Conservation (phyloP, 2,888 invertebrate species). For the Biston stratarius region DNA sequence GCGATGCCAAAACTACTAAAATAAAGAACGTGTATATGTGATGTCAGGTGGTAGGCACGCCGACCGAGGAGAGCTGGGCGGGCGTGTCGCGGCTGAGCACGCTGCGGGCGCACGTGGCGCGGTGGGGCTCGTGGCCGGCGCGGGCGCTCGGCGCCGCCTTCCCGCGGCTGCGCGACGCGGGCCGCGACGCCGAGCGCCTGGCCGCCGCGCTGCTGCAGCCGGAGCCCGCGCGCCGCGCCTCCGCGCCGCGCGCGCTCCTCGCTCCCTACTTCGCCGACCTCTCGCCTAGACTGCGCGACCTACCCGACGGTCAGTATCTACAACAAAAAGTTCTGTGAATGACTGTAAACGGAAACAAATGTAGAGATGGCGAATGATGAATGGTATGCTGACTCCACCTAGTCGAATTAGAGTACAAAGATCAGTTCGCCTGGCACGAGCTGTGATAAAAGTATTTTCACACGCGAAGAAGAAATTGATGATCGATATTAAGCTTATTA, state of each 20-base stretch:
- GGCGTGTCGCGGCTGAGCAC: constrained; percentile 95
- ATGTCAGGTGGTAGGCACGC: constrained; percentile 95
- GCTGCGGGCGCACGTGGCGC: constrained; percentile 89
- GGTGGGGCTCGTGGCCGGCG: constrained; percentile 89
- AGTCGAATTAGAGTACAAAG: too few species aligned
- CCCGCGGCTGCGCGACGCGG: constrained; percentile 95
- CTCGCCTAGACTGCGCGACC: constrained; percentile 94
- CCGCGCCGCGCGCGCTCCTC: constrained; percentile 94
- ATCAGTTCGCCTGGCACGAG: too few species aligned
- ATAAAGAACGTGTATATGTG: too few species aligned
- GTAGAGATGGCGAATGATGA: too few species aligned
- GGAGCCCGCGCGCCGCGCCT: constrained; percentile 94
- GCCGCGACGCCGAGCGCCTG: constrained; percentile 95
- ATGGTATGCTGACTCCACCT: too few species aligned
- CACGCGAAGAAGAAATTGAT: too few species aligned
- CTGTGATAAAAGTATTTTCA: too few species aligned
- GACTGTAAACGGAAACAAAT: too few species aligned
- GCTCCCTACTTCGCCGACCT: constrained; percentile 97
- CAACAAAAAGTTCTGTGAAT: not conserved
- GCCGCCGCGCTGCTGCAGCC: constrained; percentile 94
- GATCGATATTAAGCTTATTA: too few species aligned
- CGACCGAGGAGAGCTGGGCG: constrained; percentile 97
- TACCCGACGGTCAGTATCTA: constrained; percentile 95
- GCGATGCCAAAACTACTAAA: too few species aligned
- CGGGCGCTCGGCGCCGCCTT: constrained; percentile 94